phyloP scores from a whole-genome alignment of 30 jellyfish, hydroid and myxozoan species.

The Nemopilema nomurai region DNA sequence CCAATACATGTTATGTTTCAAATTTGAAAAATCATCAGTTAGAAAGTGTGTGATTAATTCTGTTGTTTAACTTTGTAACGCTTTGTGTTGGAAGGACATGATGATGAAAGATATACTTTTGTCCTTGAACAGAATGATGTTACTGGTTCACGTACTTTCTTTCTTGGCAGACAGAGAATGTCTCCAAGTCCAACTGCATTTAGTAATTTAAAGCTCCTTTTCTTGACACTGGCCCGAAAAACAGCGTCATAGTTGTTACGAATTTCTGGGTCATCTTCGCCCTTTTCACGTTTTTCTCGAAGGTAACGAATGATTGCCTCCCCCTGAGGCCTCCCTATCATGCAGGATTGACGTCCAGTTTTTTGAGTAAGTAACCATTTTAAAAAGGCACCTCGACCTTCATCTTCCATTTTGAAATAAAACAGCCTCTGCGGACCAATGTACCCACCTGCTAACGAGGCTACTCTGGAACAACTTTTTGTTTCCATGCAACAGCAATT shows the following conservation, averaged over 20 bases:
- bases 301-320: constrained; percentile 75
- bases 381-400: constrained; percentile 62
- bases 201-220: constrained; percentile 76
- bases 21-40: too few relatives aligned
- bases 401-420: constrained; percentile 56
- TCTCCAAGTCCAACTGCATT: constrained; percentile 96
- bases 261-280: constrained; percentile 68
- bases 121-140: too few relatives aligned
- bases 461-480: not conserved
- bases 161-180: constrained; percentile 84
- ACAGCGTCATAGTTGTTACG: constrained; percentile 61
- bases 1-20: too few relatives aligned
- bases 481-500: not conserved
- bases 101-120: too few relatives aligned
- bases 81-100: too few relatives aligned
- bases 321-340: constrained; percentile 82
- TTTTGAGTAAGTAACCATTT: constrained; percentile 76
- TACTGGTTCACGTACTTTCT: constrained; percentile 25
- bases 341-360: constrained; percentile 77
- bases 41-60: too few relatives aligned
- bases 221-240: constrained; percentile 75
- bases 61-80: too few relatives aligned
- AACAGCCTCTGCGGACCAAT: constrained; percentile 29
- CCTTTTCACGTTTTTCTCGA: constrained; percentile 74
- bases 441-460: constrained; percentile 37